Evolutionary conservation across 2,888 invertebrate genomes (phyloP).

Genomic region (Abscondita cerata): DNA sequence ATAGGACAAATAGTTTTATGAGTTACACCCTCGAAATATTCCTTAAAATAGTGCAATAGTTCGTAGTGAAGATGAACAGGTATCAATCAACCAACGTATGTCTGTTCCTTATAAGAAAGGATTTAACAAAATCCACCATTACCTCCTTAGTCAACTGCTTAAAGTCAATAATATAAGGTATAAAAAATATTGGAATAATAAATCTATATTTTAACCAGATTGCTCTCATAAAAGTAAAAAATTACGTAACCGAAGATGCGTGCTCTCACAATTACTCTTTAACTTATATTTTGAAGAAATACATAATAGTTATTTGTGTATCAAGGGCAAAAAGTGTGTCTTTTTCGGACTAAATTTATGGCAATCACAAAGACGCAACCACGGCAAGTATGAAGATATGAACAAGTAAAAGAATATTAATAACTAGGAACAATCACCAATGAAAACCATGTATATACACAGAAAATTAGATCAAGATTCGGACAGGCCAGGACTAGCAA

Average conservation of each 20-base stretch:
- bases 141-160: neutral
- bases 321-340: too few relatives aligned
- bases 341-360: neutral
- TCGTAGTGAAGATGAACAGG: constrained; percentile 3
- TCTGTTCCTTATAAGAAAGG: too few relatives aligned
- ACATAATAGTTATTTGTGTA: too few relatives aligned
- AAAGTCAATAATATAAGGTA: neutral
- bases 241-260: neutral
- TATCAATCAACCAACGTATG: too few relatives aligned
- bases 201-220: neutral
- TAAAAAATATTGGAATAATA: neutral
- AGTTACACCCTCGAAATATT: constrained; percentile 3
- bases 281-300: too few relatives aligned
- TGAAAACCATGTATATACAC: constrained; percentile 2
- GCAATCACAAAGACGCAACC: neutral
- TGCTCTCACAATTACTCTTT: too few relatives aligned
- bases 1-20: constrained; percentile 12
- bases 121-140: neutral
- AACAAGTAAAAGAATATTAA: constrained; percentile 6
- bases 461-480: constrained; percentile 3
- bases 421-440: too few relatives aligned
- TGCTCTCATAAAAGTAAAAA: neutral
- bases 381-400: neutral
- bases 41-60: constrained; percentile 10
- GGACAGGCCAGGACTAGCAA: constrained; percentile 2